A percentile compares a stretch with the other conserved stretches of the same genome.
Conservation (phyloP, 2,113 vertebrate species). For the Heterocephalus glaber region DNA sequence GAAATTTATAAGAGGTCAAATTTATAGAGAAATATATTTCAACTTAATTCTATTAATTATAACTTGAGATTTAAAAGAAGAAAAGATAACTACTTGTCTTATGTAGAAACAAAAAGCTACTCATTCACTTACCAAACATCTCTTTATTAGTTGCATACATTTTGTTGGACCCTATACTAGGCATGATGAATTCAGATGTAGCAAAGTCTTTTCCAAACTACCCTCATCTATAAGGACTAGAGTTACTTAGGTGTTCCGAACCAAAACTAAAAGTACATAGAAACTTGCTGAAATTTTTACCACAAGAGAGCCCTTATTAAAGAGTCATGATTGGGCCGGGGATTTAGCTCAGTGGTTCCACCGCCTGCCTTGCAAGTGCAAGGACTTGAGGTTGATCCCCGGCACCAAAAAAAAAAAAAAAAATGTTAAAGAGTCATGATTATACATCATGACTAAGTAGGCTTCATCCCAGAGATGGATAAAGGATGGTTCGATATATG, state of each 20-base stretch:
- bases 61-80: background rate
- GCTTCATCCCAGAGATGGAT: no score
- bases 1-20: background rate
- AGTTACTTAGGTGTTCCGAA: background rate
- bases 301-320: no score
- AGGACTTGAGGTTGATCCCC: no score
- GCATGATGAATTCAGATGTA: background rate
- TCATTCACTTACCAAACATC: conserved; percentile 14
- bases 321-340: no score
- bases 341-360: no score
- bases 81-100: background rate
- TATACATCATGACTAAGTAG: no score
- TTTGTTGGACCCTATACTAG: background rate
- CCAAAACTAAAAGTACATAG: background rate
- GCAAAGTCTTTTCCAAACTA: background rate
- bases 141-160: background rate
- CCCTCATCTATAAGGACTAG: background rate
- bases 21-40: background rate
- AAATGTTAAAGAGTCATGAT: background rate
- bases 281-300: background rate
- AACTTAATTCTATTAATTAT: background rate
- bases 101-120: background rate
- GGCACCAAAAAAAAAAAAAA: no score
- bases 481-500: no score
- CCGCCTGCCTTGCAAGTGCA: no score